These are phyloP conservation scores for Zaprionus taronus DNA, from an alignment of 1,140 invertebrate genomes.

Conservation along the genomic window DNA sequence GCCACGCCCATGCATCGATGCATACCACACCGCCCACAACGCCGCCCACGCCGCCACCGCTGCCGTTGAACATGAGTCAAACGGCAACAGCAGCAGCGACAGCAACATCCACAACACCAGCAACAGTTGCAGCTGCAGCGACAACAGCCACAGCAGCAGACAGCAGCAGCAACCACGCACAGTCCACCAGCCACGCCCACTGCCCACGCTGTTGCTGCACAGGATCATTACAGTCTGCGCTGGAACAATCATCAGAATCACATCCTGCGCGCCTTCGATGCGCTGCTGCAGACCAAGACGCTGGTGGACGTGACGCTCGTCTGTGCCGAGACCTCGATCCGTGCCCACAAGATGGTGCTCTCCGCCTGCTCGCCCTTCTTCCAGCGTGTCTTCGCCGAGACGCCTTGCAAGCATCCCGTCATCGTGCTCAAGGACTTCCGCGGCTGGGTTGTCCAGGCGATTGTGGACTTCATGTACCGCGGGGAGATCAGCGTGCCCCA, in stretches of 20 bases:
- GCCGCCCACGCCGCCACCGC: slow-evolving; percentile 72
- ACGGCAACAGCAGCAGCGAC: slow-evolving; percentile 24
- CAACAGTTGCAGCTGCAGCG: slow-evolving; percentile 20
- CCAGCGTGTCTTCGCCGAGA: slow-evolving; percentile 93
- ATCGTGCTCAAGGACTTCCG: slow-evolving; percentile 95
- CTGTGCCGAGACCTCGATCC: slow-evolving; percentile 92
- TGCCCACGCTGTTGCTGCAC: slow-evolving; percentile 50
- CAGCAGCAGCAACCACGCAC: slow-evolving; percentile 31
- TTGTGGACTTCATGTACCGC: slow-evolving; percentile 96
- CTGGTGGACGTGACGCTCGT: slow-evolving; percentile 95
- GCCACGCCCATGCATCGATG: slow-evolving; percentile 53
- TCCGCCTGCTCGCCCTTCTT: slow-evolving; percentile 96
- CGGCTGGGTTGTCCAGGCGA: slow-evolving; percentile 93
- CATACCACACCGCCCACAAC: slow-evolving; percentile 76
- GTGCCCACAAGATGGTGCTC: slow-evolving; percentile 95
- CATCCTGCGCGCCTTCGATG: slow-evolving; percentile 93
- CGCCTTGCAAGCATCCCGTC: slow-evolving; percentile 96
- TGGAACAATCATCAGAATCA: slow-evolving; percentile 97
- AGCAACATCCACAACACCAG: slow-evolving; percentile 2
- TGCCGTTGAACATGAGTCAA: slow-evolving; percentile 74
- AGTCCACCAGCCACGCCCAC: slow-evolving; percentile 72
- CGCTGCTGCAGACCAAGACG: slow-evolving; percentile 92
- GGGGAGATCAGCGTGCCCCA: slow-evolving; percentile 94
- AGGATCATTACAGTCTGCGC: slow-evolving; percentile 94
- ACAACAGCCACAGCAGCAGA: slow-evolving; percentile 7